Conservation (phyloP, 2,888 invertebrate species). For the Diaphora mendica region DNA sequence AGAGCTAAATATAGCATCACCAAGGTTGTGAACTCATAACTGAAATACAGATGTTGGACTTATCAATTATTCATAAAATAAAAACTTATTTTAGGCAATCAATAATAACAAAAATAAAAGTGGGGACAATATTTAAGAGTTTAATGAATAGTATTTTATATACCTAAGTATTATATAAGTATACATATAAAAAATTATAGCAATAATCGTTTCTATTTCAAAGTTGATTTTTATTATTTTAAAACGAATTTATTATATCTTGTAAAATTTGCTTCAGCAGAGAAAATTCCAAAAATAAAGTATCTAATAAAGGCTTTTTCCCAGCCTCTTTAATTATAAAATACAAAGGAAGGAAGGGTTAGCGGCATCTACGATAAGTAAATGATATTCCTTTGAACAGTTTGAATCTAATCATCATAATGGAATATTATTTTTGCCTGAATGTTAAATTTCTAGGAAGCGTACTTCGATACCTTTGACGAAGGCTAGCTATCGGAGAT, state of each 20-base stretch:
- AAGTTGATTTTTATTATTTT: not conserved
- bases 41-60: not conserved
- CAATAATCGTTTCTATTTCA: not conserved
- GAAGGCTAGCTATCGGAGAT: slow-evolving; percentile 56
- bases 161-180: no score
- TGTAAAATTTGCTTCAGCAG: not conserved
- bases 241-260: not conserved
- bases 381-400: slow-evolving; percentile 17
- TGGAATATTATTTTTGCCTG: slow-evolving; percentile 34
- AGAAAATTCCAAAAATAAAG: not conserved
- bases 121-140: not conserved
- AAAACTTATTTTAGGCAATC: not conserved
- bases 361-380: not conserved
- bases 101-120: not conserved
- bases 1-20: not conserved
- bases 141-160: not conserved
- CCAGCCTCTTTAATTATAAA: not conserved
- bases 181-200: not conserved
- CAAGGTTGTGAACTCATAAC: not conserved
- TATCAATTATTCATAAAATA: not conserved
- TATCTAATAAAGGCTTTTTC: not conserved
- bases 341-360: not conserved
- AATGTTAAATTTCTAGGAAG: slow-evolving; percentile 32
- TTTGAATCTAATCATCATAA: slow-evolving; percentile 18
- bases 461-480: slow-evolving; percentile 53